Conservation (phyloP, 2,888 invertebrate genomes). For the Orthonychiurus folsomi region DNA sequence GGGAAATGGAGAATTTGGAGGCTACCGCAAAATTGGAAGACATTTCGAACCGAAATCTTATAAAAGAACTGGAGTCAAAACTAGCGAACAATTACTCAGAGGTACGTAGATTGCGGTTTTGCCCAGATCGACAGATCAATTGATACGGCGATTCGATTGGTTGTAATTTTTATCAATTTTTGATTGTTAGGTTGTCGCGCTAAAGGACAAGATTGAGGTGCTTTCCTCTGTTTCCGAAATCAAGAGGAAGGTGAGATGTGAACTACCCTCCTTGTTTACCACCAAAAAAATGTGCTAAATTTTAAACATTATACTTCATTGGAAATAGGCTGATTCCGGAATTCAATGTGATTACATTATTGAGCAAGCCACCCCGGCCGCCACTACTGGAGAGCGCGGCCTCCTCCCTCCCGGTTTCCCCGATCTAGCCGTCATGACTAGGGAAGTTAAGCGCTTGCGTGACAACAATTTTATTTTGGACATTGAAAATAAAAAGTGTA, state of each 20-base stretch:
- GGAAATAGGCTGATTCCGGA: not conserved
- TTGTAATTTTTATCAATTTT: no score
- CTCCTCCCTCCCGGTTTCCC: not conserved
- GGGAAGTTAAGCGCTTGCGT: not conserved
- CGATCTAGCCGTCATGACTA: not conserved
- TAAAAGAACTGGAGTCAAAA: not conserved
- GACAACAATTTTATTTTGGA: not conserved
- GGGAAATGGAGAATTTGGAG: not conserved
- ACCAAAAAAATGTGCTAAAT: no score
- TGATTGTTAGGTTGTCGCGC: no score
- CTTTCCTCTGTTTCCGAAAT: not conserved
- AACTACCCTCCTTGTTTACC: no score
- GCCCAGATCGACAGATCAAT: not conserved
- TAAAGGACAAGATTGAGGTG: not conserved
- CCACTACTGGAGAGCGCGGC: not conserved
- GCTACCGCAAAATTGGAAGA: not conserved
- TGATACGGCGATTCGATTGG: no score
- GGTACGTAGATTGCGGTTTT: not conserved
- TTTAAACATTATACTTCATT: not conserved
- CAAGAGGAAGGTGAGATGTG: not conserved
- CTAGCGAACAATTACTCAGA: not conserved
- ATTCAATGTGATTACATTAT: not conserved
- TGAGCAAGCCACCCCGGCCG: not conserved
- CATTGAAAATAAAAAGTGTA: not conserved
- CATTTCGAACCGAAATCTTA: not conserved